A percentile compares a stretch with the other conserved stretches of the same genome.
Evolutionary conservation across 2,888 invertebrate species (phyloP).

Genomic region (Meteorus colon): DNA sequence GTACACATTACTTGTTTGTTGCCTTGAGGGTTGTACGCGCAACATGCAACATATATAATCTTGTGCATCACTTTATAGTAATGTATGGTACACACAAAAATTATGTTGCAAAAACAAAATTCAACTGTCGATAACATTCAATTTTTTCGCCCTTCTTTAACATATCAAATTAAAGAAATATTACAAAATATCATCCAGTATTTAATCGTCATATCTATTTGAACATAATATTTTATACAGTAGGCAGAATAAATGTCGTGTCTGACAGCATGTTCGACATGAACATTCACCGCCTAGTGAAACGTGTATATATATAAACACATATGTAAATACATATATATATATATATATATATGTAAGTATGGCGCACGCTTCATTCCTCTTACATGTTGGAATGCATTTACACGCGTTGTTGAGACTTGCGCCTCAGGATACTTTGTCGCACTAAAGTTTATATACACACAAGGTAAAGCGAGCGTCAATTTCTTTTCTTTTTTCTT

Average conservation of each 20-base stretch:
- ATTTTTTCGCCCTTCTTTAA: no score
- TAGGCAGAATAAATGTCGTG: constrained; percentile 21
- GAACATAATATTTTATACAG: constrained; percentile 22
- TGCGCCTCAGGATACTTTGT: constrained; percentile 33
- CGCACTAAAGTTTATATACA: constrained; percentile 39
- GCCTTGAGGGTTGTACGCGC: constrained; percentile 5
- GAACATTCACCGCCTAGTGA: not conserved
- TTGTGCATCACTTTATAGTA: constrained; percentile 1
- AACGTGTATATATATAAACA: not conserved
- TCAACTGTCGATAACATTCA: not conserved
- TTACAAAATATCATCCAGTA: not conserved
- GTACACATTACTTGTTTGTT: not conserved
- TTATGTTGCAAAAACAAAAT: not conserved
- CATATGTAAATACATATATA: not conserved
- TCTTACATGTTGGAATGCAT: constrained; percentile 41
- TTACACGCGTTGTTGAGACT: constrained; percentile 30
- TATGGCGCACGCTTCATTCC: constrained; percentile 37
- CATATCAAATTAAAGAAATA: no score
- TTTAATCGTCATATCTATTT: not conserved
- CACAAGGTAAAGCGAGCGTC: constrained; percentile 27
- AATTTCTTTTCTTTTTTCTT: constrained; percentile 29
- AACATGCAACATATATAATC: not conserved
- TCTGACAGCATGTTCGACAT: not conserved
- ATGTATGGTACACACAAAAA: not conserved
- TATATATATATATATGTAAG: not conserved